Base-by-base conservation (phyloP, 2,888 invertebrate species). In the Drosophila differens region DNA sequence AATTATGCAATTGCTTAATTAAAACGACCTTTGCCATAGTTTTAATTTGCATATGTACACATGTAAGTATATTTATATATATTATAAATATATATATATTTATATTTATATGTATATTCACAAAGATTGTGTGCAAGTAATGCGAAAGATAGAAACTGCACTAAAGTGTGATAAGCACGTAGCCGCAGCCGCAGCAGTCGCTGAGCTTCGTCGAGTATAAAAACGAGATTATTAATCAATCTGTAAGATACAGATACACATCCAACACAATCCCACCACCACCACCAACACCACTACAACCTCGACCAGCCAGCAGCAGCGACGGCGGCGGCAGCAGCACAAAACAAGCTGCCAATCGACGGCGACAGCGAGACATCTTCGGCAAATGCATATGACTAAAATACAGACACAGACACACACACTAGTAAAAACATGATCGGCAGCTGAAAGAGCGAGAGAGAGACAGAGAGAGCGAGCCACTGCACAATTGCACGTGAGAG, bases 161-260 rank as follows among this genome's bases (percentile, higher is more conserved):
- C 60, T 82, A 85, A 85, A 89, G 83, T 85, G 79, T 81, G 89
- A 85, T 85, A 85, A 89, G 89, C 89, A 89, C 85, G 85, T 86
- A 89, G 80, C 61, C 74, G 41, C 52, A 55, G 71, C 37, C 25
- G 32, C 60, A 47, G 65, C 63, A 71, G 47, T 25, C 25, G 47
- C 25, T 61, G 59, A 67, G 74, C 66, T 62, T 37, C 60, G 69
- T 32, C 51, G 76, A 74, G 88, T 82, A 81, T 77, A 85, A 84
- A 88, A 84, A 85, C 89, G 87, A 85, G 89, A 85, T 85, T 85
- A 85, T 85, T 85, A 85, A 85, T 85, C 85, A 85, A 85, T 85
- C 89, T 83, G 78, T 78, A 89, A 89, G 85, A 86, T 89, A 89
- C 79, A 86, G 86, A 85, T 89, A 81, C 81, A 79, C 81, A 81